phyloP scores from a whole-genome alignment of 2,797 vertebrate genomes.

The Scolopax rusticola region DNA sequence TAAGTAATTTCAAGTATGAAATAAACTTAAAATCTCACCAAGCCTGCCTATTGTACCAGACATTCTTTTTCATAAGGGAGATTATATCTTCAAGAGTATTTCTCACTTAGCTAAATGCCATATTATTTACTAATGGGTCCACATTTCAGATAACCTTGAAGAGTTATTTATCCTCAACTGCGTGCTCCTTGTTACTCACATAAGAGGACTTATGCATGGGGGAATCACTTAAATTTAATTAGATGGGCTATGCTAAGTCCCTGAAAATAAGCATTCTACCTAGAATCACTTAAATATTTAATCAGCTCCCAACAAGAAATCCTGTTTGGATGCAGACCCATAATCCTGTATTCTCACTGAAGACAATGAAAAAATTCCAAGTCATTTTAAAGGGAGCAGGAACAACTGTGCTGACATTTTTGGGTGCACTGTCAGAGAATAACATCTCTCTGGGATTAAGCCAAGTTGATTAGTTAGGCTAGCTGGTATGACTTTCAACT shows the following conservation, averaged over 20 bases:
- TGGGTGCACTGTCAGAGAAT: background rate
- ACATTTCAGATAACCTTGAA: slow-evolving; percentile 67
- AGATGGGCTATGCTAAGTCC: slow-evolving; percentile 68
- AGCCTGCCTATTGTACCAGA: background rate
- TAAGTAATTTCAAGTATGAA: background rate
- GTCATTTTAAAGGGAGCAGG: background rate
- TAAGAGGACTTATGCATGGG: slow-evolving; percentile 67
- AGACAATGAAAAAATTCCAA: background rate
- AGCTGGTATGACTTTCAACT: background rate
- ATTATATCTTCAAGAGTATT: slow-evolving; percentile 18
- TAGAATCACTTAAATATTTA: slow-evolving; percentile 73
- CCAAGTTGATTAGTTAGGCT: background rate
- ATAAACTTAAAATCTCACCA: background rate
- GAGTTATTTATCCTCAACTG: slow-evolving; percentile 67
- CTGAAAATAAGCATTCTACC: slow-evolving; percentile 52
- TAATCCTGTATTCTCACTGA: background rate
- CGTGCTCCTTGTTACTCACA: slow-evolving; percentile 61
- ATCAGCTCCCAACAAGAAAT: slow-evolving; percentile 65
- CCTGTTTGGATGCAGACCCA: slow-evolving; percentile 52
- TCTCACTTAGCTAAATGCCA: slow-evolving; percentile 28
- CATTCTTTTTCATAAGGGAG: background rate
- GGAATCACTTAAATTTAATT: slow-evolving; percentile 76
- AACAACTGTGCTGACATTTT: background rate
- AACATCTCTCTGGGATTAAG: background rate
- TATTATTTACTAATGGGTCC: slow-evolving; percentile 59